phyloP scores from a whole-genome alignment of 2,888 invertebrate genomes.

The Choristoneura rosaceana region DNA sequence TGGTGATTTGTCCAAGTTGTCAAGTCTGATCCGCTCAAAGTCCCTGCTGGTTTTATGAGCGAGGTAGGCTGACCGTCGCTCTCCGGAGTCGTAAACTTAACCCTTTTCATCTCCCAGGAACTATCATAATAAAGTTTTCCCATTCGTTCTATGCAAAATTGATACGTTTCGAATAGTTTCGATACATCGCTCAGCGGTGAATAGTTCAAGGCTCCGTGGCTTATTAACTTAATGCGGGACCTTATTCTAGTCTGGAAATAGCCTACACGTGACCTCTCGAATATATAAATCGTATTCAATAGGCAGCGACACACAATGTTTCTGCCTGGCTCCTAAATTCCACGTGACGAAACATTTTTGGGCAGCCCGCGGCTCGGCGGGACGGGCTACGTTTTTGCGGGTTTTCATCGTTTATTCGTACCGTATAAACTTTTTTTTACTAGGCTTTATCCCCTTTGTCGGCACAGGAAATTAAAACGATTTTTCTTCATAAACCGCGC shows the following conservation, averaged over 20 bases:
- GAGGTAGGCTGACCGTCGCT: conserved; percentile 11
- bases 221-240: conserved; percentile 28
- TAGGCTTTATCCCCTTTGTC: conserved; percentile 23
- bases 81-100: conserved; percentile 20
- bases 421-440: conserved; percentile 31
- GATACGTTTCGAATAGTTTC: conserved; percentile 13
- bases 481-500: conserved; percentile 39
- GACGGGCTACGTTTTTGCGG: conserved; percentile 12
- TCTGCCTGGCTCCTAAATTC: not conserved
- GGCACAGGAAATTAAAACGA: conserved; percentile 41
- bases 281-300: not conserved
- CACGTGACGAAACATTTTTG: conserved; percentile 15
- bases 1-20: conserved; percentile 31
- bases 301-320: not conserved
- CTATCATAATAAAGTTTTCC: conserved; percentile 30
- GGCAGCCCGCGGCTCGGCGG: conserved; percentile 6
- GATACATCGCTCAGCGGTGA: conserved; percentile 15
- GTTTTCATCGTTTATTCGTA: conserved; percentile 15
- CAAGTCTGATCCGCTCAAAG: conserved; percentile 4
- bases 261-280: conserved; percentile 12
- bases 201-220: conserved; percentile 24
- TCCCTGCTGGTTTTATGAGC: conserved; percentile 17
- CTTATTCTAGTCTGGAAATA: conserved; percentile 29
- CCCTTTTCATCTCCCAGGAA: conserved; percentile 26
- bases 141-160: conserved; percentile 20